Conservation (phyloP, 2,113 vertebrate genomes). For the Coracopsis vasa region DNA sequence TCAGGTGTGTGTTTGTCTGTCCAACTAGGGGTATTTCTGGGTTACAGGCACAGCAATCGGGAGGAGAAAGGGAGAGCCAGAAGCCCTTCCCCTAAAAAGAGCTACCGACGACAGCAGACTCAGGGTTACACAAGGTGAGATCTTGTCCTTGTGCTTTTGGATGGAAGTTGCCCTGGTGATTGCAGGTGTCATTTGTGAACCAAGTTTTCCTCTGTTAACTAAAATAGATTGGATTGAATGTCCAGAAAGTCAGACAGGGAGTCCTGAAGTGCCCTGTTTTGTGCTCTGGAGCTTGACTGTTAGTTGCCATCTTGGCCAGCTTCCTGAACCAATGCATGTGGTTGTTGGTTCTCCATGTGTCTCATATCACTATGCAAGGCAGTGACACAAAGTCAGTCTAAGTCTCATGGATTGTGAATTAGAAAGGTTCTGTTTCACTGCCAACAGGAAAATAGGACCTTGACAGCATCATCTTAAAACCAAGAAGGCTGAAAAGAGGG, state of each 20-base stretch:
- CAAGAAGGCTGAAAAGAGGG: background rate
- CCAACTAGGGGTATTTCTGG: background rate
- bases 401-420: background rate
- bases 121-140: slow-evolving; percentile 75
- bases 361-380: background rate
- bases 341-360: background rate
- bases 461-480: background rate
- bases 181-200: background rate
- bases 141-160: background rate
- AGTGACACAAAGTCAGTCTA: background rate
- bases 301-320: background rate
- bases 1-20: rapidly evolving
- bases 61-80: slow-evolving; percentile 60
- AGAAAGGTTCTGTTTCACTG: background rate
- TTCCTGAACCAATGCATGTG: rapidly evolving
- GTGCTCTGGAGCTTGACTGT: background rate
- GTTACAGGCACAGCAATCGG: slow-evolving; percentile 59
- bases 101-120: slow-evolving; percentile 68
- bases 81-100: slow-evolving; percentile 76
- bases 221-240: rapidly evolving
- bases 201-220: rapidly evolving
- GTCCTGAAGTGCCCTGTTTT: background rate
- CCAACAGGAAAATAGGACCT: background rate
- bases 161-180: background rate
- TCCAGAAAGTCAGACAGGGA: rapidly evolving